These are phyloP conservation scores for Gephyroberyx darwinii DNA, from an alignment of 2,797 vertebrate genomes.

Conservation along the genomic window DNA sequence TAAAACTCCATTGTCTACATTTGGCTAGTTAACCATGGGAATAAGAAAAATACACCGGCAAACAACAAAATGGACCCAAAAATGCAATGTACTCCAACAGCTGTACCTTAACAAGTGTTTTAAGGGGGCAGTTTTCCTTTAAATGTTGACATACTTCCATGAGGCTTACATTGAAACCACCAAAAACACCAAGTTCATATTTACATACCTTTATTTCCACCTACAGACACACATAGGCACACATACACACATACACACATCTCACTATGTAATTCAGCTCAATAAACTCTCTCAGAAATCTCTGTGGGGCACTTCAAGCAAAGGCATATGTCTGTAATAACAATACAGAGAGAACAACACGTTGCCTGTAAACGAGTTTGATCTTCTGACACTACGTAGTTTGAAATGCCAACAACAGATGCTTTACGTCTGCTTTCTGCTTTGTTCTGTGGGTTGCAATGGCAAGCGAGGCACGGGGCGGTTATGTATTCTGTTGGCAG, in stretches of 20 bases:
- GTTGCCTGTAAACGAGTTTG: constrained; percentile 38
- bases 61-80: too few relatives aligned
- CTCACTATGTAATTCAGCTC: constrained; percentile 15
- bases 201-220: neutral
- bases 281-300: constrained; percentile 30
- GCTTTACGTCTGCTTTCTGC: constrained; percentile 53
- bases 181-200: neutral
- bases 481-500: constrained; percentile 50
- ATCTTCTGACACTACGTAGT: constrained; percentile 58
- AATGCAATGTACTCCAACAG: too few relatives aligned
- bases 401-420: constrained; percentile 69
- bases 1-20: too few relatives aligned
- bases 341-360: constrained; percentile 37
- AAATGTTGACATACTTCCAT: constrained; percentile 15
- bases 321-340: constrained; percentile 22
- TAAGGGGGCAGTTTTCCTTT: too few relatives aligned
- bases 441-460: constrained; percentile 58
- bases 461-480: constrained; percentile 13
- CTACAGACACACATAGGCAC: neutral
- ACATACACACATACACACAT: constrained; percentile 2
- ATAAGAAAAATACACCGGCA: too few relatives aligned
- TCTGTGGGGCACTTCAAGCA: constrained; percentile 13
- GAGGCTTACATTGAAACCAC: neutral
- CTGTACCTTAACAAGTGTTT: neutral
- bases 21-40: too few relatives aligned